Evolutionary conservation across 2,888 invertebrate species (phyloP), one percentile per base, ranked within the genome.

Genomic region (Hypena proboscidalis): DNA sequence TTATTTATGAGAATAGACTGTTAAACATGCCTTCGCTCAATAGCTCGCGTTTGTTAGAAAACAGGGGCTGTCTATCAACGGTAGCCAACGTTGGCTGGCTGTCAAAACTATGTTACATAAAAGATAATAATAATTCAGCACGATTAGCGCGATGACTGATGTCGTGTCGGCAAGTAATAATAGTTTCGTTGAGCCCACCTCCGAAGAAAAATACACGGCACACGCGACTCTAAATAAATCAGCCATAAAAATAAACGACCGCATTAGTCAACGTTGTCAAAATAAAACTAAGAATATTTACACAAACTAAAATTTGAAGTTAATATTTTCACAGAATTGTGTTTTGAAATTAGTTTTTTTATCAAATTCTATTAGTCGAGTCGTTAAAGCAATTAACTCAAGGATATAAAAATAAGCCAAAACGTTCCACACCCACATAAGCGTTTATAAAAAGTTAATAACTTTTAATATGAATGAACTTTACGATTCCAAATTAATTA

Each of bases 241-340:
- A 77, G 79, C 79, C 41, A 86, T 87, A 85, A 88, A 89, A 87
- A 87, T 90, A 90, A 90, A 89, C 85, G 85, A 77, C 72, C 77
- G 77, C 85, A 89, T 89, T 88, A 86, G 83, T 90, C 88, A 89
- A 81, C 84, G 74, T 69, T 87, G 90, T 89, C 89, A 88, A 86
- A 90, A 89, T 85, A 88, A 81, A 82, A 81, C 77, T 72, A 72
- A 67, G 73, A 80, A 80, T 80, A 79, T 83, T 80, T 81, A 83
- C 78, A 74, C 69, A 53, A 67, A 70, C 70, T 70, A 67, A 62
- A 65, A 59, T 55, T 52, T 45, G 37, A 61, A 59, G 56, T 67
- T 65, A 65, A 63, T 62, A 63, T 63, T 60, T 56, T 50, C 40
- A 42, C 41, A 50, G 27, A 61, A 60, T 59, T 56, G 55, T 53